Base-by-base conservation (phyloP, 1,140 invertebrate genomes). In the Littorina saxatilis region DNA sequence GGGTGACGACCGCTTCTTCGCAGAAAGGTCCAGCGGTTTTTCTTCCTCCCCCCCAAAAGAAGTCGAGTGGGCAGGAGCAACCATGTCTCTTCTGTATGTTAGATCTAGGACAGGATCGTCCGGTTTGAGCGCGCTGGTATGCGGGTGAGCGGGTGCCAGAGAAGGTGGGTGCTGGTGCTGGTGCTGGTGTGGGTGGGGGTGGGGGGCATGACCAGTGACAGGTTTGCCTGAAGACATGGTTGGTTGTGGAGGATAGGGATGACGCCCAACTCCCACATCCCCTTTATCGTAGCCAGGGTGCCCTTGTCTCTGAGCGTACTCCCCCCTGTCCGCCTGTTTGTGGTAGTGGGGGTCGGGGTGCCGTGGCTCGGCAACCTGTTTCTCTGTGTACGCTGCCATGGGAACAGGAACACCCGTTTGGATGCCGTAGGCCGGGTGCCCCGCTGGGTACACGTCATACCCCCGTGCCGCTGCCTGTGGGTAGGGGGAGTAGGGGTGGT, bases 21-120 rank as follows among this genome's bases (percentile, higher is more conserved):
- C 81, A 50, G 87, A 86, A 23, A 90, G 74, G 77, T 90, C 88
- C 47, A 90, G 85, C 13, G 88, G 88, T 27, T 85, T 80, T n/a
- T 84, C 83, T 17, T 79, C 73, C 27, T 82, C 82, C 20, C 20
- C 39, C 17, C 11, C 15, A 61, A n/a, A n/a, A n/a, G n/a, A n/a
- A n/a, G n/a, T n/a, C 13, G 50, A 39, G 29, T 23, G 27, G n/a
- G 75, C 50, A 1, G 68, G 23, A 1, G 40, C 23, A 61, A 29
- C 52, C 15, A 1, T 43, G 35, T 78, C 76, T 43, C 58, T 61
- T 13, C 58, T 17, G 1, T 32, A 40, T 1, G 55, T 78, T 58
- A 78, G 58, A 43, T 78, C 76, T 32, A 78, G 32, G 20, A 63
- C 55, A n/a, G 76, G 76, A 0, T 17, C 76, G 11, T 78, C 76